Conservation (phyloP, 2,113 vertebrate species). For the Mobula hypostoma region DNA sequence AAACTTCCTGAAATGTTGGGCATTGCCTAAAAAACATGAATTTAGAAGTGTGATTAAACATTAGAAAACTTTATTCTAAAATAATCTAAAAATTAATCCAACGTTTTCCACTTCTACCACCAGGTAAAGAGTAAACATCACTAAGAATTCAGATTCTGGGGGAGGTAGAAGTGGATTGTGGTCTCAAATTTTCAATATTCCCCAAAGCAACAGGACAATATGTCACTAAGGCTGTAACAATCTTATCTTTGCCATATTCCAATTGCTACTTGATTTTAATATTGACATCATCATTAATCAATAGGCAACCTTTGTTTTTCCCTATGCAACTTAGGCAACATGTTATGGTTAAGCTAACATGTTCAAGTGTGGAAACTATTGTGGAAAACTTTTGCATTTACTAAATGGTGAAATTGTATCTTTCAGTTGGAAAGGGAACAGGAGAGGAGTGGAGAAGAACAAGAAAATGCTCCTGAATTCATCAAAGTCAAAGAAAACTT, state of each 20-base stretch:
- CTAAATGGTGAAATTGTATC: slow-evolving; percentile 37
- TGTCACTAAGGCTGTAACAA: not conserved
- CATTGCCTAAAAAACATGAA: not conserved
- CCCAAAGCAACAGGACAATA: not conserved
- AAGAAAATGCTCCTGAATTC: slow-evolving; percentile 78
- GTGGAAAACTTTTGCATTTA: not conserved
- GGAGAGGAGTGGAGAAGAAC: slow-evolving; percentile 55
- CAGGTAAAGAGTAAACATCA: not conserved
- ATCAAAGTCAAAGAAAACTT: slow-evolving; percentile 90
- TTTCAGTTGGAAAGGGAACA: slow-evolving; percentile 76
- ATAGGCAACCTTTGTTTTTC: not conserved
- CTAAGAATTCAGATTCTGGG: not conserved
- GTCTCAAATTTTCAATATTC: not conserved
- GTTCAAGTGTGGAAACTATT: not conserved
- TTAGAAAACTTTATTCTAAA: not conserved
- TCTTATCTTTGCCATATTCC: not conserved
- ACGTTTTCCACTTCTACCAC: not conserved
- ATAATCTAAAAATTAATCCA: not conserved
- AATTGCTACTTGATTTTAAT: not conserved
- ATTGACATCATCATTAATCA: not conserved
- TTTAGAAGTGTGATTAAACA: not conserved
- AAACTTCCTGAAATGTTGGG: not conserved
- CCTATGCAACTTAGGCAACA: not conserved
- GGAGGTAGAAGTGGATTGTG: not conserved
- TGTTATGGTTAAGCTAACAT: not conserved